Evolutionary conservation across 2,888 invertebrate genomes (phyloP), one percentile per base, ranked within the genome.

Genomic region (Drosophila falleni): DNA sequence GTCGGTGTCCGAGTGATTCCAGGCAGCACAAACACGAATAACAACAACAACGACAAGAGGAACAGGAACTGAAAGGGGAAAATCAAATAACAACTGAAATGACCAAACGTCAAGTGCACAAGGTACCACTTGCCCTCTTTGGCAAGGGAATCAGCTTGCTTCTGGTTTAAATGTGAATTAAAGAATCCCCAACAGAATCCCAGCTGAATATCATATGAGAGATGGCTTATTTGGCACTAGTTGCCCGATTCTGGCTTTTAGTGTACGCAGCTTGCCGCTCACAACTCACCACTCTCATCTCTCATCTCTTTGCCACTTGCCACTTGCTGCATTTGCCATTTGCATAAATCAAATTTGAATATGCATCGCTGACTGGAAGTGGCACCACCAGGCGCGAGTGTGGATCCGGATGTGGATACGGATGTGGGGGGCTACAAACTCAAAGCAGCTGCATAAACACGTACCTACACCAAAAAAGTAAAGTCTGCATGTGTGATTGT

Each of bases 301-400:
- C 23, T 2, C 15, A n/a, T n/a, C n/a, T n/a, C n/a, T n/a, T n/a
- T n/a, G 41, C 55, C 9, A 10, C 35, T 50, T 50, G 55, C 58
- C 76, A 65, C 44, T 71, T 74, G 54, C 60, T 63, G 71, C 77
- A 69, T 71, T 79, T 82, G 73, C 72, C 79, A 83, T 85, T 85
- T 88, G 83, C 86, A 86, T 86, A 86, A 87, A 86, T 86, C 86
- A 86, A 87, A 86, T 88, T 86, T 80, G 86, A 83, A 86, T 85
- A 88, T 86, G 86, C 88, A 83, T 78, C 83, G 83, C 74, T 74
- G 79, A 53, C 67, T 80, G 71, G 47, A 59, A 73, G 54, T 59
- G 74, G 75, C 74, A 61, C 39, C 50, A 29, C 33, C 62, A 67
- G 47, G 41, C 63, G 61, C 73, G 55, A 50, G 9, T 31, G 31